Conservation (phyloP, 2,113 vertebrate species). For the Albula goreensis region DNA sequence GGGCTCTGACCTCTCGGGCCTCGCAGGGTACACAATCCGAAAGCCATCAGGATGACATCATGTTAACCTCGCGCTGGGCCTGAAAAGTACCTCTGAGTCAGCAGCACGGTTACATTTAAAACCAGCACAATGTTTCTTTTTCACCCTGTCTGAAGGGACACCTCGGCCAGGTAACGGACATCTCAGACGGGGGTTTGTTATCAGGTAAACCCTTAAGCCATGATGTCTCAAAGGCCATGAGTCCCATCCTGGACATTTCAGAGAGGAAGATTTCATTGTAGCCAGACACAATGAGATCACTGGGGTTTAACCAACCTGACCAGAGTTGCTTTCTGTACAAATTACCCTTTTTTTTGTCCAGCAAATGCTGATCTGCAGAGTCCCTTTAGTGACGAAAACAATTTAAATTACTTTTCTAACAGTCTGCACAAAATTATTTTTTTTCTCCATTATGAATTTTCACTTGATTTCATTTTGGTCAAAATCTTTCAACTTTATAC, state of each 20-base stretch:
- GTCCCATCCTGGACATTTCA: no score
- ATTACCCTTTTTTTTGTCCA: background rate
- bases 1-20: constrained; percentile 32
- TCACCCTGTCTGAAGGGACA: background rate
- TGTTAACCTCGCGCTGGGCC: constrained; percentile 33
- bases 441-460: no score
- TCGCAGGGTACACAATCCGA: constrained; percentile 41
- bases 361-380: background rate
- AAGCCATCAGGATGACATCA: constrained; percentile 71
- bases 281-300: no score
- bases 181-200: background rate
- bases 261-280: no score
- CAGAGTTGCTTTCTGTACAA: background rate
- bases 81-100: background rate
- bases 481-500: no score
- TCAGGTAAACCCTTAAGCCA: no score
- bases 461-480: no score
- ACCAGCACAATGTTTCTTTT: background rate
- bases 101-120: background rate
- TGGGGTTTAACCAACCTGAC: no score
- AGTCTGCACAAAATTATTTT: no score
- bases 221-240: no score
- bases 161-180: background rate
- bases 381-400: no score
- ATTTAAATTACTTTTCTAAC: no score